These are phyloP conservation scores for Mormyrus hasselquistii DNA, from an alignment of 2,797 vertebrate species.

Conservation along the genomic window DNA sequence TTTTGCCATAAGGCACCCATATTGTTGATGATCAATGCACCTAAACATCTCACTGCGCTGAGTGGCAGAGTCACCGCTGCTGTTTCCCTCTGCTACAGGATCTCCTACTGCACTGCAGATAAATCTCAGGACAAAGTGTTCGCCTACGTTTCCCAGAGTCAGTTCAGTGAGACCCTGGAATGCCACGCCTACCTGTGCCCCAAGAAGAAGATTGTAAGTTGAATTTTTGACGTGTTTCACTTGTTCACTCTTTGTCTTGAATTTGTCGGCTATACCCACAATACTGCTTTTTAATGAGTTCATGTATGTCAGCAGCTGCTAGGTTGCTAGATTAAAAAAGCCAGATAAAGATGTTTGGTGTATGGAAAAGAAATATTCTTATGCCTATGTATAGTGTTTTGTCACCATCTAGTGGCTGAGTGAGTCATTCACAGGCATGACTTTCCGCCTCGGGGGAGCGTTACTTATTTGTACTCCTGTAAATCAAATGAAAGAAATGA, in stretches of 20 bases:
- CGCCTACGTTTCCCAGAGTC: constrained; percentile 83
- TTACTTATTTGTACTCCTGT: neutral
- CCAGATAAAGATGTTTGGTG: neutral
- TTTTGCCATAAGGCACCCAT: neutral
- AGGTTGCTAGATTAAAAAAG: neutral
- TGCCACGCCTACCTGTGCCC: constrained; percentile 87
- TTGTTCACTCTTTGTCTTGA: neutral
- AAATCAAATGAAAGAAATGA: neutral
- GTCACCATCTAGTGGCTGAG: constrained; percentile 30
- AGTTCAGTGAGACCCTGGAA: constrained; percentile 77
- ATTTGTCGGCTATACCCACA: neutral
- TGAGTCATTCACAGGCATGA: neutral
- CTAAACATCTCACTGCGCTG: neutral
- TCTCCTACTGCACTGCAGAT: constrained; percentile 90
- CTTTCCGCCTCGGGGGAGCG: neutral
- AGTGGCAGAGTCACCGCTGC: neutral
- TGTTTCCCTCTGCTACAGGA: constrained; percentile 54
- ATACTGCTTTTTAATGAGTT: neutral
- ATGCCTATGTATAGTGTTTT: neutral
- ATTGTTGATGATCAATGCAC: neutral
- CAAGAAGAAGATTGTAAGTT: constrained; percentile 86
- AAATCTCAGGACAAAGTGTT: constrained; percentile 93
- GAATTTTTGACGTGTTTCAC: neutral
- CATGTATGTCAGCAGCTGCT: neutral
- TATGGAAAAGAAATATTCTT: neutral